phyloP scores from a whole-genome alignment of 1,140 invertebrate species.

The Drosophila sp. region DNA sequence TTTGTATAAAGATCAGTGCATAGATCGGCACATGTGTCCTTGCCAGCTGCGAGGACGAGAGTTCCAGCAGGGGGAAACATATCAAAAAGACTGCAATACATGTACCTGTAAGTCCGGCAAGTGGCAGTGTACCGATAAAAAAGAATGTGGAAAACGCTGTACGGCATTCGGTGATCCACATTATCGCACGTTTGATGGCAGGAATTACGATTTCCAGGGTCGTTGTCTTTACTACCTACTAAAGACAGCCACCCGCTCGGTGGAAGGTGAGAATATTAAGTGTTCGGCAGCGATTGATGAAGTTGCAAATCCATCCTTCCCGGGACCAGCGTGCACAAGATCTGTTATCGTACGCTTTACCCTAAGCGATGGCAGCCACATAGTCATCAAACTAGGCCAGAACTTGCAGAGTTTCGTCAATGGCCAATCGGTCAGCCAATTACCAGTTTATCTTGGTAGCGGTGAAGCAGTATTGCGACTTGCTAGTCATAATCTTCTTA shows the following conservation, averaged over 20 bases:
- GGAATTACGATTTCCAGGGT: conserved; percentile 93
- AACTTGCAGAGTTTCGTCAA: conserved; percentile 88
- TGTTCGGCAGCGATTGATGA: conserved; percentile 90
- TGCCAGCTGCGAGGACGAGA: conserved; percentile 90
- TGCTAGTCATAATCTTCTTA: conserved; percentile 90
- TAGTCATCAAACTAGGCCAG: conserved; percentile 88
- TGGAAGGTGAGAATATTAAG: conserved; percentile 92
- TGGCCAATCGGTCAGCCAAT: conserved; percentile 86
- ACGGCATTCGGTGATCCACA: conserved; percentile 94
- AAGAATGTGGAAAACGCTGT: conserved; percentile 89
- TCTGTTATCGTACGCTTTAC: conserved; percentile 87
- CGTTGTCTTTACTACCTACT: conserved; percentile 93
- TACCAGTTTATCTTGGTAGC: conserved; percentile 86
- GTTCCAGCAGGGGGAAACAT: conserved; percentile 88
- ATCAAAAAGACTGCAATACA: conserved; percentile 93
- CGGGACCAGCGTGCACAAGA: conserved; percentile 91
- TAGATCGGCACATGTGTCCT: conserved; percentile 89
- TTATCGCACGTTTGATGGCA: conserved; percentile 95
- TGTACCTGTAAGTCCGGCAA: conserved; percentile 85
- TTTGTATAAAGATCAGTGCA: conserved; percentile 89
- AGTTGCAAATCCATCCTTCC: conserved; percentile 83
- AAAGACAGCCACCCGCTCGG: conserved; percentile 86
- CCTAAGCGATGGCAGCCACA: conserved; percentile 82
- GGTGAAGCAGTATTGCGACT: conserved; percentile 86
- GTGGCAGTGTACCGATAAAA: conserved; percentile 90